phyloP scores from a whole-genome alignment of 2,888 invertebrate species.

The Camptogramma bilineatum region DNA sequence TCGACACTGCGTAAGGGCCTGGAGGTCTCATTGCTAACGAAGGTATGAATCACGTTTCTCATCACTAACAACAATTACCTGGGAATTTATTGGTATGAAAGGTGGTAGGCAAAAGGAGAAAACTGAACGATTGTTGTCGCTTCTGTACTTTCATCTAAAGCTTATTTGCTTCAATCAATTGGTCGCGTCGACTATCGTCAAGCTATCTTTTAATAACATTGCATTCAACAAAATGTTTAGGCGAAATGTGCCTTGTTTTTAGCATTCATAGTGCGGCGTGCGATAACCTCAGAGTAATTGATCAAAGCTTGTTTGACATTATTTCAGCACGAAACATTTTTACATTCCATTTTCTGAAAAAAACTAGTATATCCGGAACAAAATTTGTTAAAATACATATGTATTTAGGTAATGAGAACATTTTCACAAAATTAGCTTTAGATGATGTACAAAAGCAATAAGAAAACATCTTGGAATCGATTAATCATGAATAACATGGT shows the following conservation, averaged over 20 bases:
- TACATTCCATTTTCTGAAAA: too few species aligned
- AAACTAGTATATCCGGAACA: too few species aligned
- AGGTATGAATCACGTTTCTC: conserved; percentile 63
- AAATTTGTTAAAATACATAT: too few species aligned
- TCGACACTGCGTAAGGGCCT: conserved; percentile 66
- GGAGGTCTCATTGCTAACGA: conserved; percentile 83
- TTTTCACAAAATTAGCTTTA: not conserved
- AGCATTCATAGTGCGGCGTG: too few species aligned
- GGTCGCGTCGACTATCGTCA: too few species aligned
- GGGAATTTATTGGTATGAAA: not conserved
- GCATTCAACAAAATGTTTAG: too few species aligned
- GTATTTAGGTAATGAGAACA: too few species aligned
- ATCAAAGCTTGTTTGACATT: too few species aligned
- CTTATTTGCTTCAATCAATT: not conserved
- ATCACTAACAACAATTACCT: conserved; percentile 19
- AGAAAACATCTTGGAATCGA: not conserved
- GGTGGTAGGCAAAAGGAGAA: not conserved
- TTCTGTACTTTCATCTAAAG: not conserved
- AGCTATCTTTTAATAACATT: too few species aligned
- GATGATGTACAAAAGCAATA: not conserved
- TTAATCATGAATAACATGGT: not conserved
- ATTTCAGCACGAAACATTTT: too few species aligned
- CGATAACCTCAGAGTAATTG: too few species aligned
- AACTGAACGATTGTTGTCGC: not conserved
- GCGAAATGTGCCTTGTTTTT: too few species aligned